These are phyloP conservation scores for Argopecten irradians DNA, from an alignment of 1,140 invertebrate genomes.

Conservation along the genomic window DNA sequence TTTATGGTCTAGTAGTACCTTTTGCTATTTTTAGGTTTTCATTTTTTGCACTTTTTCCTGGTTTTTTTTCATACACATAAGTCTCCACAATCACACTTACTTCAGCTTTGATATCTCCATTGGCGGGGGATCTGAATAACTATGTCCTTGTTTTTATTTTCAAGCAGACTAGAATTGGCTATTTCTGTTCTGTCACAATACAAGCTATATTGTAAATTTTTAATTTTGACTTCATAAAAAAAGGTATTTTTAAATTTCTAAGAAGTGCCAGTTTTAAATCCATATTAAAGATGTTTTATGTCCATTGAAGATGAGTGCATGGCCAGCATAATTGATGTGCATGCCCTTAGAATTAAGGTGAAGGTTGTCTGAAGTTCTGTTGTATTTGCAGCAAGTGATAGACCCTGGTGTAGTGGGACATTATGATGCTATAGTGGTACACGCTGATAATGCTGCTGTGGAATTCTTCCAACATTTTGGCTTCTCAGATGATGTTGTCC, in stretches of 20 bases:
- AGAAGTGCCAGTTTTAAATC: neutral
- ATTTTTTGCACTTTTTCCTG: no score
- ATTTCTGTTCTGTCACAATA: neutral
- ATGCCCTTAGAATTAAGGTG: neutral
- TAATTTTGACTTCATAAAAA: no score
- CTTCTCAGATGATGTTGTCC: slow-evolving; percentile 76
- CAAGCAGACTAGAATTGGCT: neutral
- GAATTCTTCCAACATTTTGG: slow-evolving; percentile 76
- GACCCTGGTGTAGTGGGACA: slow-evolving; percentile 75
- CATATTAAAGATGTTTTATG: neutral
- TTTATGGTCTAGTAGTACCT: no score
- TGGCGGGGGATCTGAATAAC: no score
- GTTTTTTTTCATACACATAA: no score
- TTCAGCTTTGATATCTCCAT: no score
- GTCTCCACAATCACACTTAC: no score
- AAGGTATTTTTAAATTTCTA: no score
- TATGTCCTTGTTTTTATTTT: no score
- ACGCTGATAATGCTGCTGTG: slow-evolving; percentile 75
- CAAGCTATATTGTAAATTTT: no score
- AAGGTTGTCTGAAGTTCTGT: neutral
- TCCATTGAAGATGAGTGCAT: neutral
- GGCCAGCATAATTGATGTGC: neutral
- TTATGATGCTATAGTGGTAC: slow-evolving; percentile 77
- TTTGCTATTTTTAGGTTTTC: no score
- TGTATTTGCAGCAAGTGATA: slow-evolving; percentile 73